Evolutionary conservation across 2,797 vertebrate species (phyloP).

Genomic region (Characodon lateralis): DNA sequence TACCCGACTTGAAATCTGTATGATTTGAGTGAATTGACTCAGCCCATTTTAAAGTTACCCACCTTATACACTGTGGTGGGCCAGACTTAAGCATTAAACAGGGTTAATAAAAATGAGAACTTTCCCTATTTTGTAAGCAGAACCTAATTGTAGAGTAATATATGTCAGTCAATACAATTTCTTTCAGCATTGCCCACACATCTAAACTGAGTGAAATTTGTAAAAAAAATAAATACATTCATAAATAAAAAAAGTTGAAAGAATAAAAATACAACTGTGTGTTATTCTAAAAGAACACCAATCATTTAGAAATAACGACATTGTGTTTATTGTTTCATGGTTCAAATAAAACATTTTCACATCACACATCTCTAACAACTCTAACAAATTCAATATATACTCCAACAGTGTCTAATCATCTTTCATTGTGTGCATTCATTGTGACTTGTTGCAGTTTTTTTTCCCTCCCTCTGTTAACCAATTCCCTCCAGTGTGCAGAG

Average conservation of each 20-base stretch:
- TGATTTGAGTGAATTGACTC: no score
- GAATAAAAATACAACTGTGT: not conserved
- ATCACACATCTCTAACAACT: not conserved
- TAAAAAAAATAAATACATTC: conserved; percentile 13
- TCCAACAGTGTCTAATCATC: not conserved
- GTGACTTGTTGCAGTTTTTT: conserved; percentile 3
- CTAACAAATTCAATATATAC: not conserved
- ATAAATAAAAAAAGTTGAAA: not conserved
- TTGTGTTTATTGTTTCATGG: no score
- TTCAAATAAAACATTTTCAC: not conserved
- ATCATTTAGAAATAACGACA: not conserved
- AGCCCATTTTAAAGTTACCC: no score
- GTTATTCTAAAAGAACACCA: not conserved
- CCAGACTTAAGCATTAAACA: no score
- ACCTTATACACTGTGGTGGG: no score
- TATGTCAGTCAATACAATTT: conserved; percentile 7
- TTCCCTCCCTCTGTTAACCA: not conserved
- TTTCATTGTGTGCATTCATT: conserved; percentile 6
- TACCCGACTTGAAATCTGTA: no score
- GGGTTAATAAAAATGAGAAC: not conserved
- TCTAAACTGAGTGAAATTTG: conserved; percentile 25
- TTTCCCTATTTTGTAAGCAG: not conserved
- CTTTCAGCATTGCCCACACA: not conserved
- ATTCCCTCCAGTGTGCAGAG: conserved; percentile 41
- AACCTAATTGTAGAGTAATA: not conserved